These are phyloP conservation scores for Melanostoma scalare DNA, from an alignment of 2,888 invertebrate genomes.

Conservation along the genomic window DNA sequence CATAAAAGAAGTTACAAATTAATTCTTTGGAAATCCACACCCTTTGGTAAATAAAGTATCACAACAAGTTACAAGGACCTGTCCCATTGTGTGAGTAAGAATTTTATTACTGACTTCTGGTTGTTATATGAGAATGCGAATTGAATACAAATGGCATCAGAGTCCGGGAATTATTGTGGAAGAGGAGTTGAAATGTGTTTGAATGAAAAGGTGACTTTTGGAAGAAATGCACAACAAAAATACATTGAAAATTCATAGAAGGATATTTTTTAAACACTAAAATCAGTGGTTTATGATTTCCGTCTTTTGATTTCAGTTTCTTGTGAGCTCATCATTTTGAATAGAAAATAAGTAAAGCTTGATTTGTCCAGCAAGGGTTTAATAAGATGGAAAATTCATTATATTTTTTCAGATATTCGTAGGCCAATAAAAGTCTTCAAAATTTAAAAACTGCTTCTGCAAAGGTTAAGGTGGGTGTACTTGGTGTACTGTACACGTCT, in stretches of 20 bases:
- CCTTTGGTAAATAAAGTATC: slow-evolving; percentile 22
- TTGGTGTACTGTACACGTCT: too few species aligned
- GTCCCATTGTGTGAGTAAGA: slow-evolving; percentile 3
- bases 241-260: too few species aligned
- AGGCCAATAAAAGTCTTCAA: neutral
- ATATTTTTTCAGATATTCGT: neutral
- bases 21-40: slow-evolving; percentile 71
- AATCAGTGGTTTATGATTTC: too few species aligned
- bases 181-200: too few species aligned
- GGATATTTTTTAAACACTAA: too few species aligned
- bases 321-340: too few species aligned
- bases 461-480: neutral
- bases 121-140: slow-evolving; percentile 31
- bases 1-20: slow-evolving; percentile 73
- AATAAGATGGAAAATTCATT: neutral
- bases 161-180: too few species aligned
- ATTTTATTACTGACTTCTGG: slow-evolving; percentile 47
- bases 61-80: slow-evolving; percentile 37
- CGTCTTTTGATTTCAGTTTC: too few species aligned
- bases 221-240: too few species aligned
- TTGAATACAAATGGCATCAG: slow-evolving; percentile 32
- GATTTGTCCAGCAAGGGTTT: too few species aligned
- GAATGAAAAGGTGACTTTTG: too few species aligned
- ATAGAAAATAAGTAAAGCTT: too few species aligned
- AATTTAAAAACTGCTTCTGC: neutral